Base-by-base conservation (phyloP, 2,888 invertebrate genomes). In the Drosophila diplacantha region DNA sequence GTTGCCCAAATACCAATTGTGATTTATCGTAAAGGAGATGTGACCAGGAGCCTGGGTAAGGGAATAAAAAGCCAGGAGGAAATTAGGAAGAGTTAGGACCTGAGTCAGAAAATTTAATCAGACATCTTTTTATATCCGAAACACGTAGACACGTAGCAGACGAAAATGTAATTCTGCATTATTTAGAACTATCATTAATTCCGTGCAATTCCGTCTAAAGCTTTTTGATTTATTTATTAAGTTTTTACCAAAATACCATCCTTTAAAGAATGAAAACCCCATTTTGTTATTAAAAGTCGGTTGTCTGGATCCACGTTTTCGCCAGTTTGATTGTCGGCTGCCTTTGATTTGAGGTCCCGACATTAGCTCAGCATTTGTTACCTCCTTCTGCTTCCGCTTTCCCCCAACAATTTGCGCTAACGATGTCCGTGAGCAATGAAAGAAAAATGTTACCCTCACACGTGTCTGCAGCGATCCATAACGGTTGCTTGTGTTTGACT, bases 361-460 rank as follows among this genome's bases (percentile, higher is more conserved):
- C 58, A 73, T 71, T 73, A 60, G 57, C 47, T 47, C 29, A 46
- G 41, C 50, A 62, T 56, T 62, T 70, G 69, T 63, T 62, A 72
- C 67, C 69, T 72, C 24, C 47, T 31, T 20, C 38, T 16, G 26
- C 12, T 41, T 61, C 49, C 49, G 47, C 11, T 20, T 26, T 24
- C 24, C 56, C 59, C 69, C 77, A 81, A 81, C 73, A 81, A 76
- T 77, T 82, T 82, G 68, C 53, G 70, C 83, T 82, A 82, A 80
- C 81, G 75, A 82, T 74, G 78, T 74, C 72, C 80, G 72, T 74
- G 63, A 74, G 81, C 71, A 53, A 72, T 55, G 32, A 49, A 74
- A 57, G 60, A 63, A 59, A 55, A 57, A 65, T 65, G 35, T 46
- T 44, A 32, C 12, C 22, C 35, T 22, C 46, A 64, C 60, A 74